phyloP scores from a whole-genome alignment of 2,797 vertebrate genomes.

The Channa striata region DNA sequence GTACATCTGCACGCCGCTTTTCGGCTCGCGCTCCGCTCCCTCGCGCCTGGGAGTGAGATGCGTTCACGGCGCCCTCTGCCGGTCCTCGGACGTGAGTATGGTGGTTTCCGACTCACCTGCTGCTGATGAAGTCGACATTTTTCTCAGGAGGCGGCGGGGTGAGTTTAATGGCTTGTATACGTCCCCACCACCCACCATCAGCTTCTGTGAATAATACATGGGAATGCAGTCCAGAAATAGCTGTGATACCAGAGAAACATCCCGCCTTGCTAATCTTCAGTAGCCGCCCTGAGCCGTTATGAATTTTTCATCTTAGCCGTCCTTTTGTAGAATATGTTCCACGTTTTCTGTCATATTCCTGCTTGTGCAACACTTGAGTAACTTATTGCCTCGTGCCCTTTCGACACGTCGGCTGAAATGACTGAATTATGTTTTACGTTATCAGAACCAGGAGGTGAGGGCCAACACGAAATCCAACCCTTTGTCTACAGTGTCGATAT shows the following conservation, averaged over 20 bases:
- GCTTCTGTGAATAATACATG: slow-evolving; percentile 67
- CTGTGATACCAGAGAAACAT: slow-evolving; percentile 11
- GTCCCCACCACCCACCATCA: neutral
- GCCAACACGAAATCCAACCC: neutral
- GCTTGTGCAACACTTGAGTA: neutral
- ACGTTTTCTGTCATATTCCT: neutral
- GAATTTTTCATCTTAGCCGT: slow-evolving; percentile 43
- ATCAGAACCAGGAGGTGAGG: neutral
- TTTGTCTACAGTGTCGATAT: neutral
- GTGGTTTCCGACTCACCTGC: slow-evolving; percentile 50
- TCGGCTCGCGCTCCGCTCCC: slow-evolving; percentile 22
- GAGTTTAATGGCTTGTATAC: slow-evolving; percentile 53
- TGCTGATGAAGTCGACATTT: slow-evolving; percentile 36
- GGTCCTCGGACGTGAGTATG: too few species aligned
- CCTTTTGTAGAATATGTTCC: neutral
- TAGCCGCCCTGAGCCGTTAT: slow-evolving; percentile 39
- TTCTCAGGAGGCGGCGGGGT: slow-evolving; percentile 25
- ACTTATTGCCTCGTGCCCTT: neutral
- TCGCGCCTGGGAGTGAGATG: slow-evolving; percentile 41
- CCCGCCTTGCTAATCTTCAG: slow-evolving; percentile 11
- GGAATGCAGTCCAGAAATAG: slow-evolving; percentile 59
- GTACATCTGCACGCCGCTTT: slow-evolving; percentile 27
- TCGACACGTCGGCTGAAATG: neutral
- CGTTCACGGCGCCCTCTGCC: slow-evolving; percentile 59
- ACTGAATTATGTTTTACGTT: neutral